Evolutionary conservation across 35 echinoderm and acorn worm species (phyloP).

Genomic region (Hemicentrotus pulcherrimus): DNA sequence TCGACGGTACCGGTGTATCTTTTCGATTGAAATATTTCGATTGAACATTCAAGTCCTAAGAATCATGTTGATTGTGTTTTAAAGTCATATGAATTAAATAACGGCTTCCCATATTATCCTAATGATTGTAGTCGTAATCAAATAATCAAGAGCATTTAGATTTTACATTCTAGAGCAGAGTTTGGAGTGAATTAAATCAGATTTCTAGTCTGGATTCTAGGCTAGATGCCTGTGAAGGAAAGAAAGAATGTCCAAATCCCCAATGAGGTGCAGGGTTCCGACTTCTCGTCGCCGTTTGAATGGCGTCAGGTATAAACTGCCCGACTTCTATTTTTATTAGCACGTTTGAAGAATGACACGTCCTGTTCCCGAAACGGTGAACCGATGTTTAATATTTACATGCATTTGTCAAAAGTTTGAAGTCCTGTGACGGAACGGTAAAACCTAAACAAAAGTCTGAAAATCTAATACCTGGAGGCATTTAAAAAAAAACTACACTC

Average conservation of each 20-base stretch:
- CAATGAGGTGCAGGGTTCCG: background rate
- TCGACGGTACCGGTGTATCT: background rate
- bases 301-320: conserved; percentile 53
- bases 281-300: conserved; percentile 28
- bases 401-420: background rate
- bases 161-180: no score
- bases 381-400: background rate
- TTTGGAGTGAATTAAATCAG: no score
- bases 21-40: conserved; percentile 7
- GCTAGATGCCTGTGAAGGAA: background rate
- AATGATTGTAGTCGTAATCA: no score
- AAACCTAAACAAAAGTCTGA: no score
- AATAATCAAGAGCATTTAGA: no score
- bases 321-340: conserved; percentile 23
- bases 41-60: no score
- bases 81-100: no score
- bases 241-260: conserved; percentile 22
- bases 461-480: no score
- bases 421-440: background rate
- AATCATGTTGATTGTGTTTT: no score
- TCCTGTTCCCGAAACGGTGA: background rate
- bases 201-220: background rate
- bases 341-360: conserved; percentile 18
- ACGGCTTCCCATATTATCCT: no score
- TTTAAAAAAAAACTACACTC: no score